These are phyloP conservation scores for Pitangus sulphuratus DNA, from an alignment of 2,797 vertebrate species.

Conservation along the genomic window DNA sequence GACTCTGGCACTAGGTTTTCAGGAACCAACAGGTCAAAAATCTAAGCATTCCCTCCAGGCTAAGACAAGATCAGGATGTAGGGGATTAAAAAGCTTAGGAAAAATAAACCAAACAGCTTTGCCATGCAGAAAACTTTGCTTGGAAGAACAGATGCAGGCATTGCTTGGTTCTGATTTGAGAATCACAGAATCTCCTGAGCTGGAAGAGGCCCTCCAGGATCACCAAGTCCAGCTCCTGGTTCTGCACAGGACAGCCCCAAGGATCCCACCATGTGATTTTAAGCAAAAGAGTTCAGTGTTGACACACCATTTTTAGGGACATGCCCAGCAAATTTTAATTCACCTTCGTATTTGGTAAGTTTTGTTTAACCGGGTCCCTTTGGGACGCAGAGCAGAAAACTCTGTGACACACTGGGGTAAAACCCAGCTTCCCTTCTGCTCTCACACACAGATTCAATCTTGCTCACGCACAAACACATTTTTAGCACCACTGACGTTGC, in stretches of 20 bases:
- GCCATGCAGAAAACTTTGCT: neutral
- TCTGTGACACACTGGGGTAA: fast-evolving
- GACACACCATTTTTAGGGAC: neutral
- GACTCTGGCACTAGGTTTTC: neutral
- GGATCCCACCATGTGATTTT: fast-evolving
- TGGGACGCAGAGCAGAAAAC: neutral
- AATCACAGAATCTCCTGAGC: neutral
- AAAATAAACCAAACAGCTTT: neutral
- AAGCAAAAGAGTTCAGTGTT: fast-evolving
- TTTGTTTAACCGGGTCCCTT: neutral
- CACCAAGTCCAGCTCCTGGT: fast-evolving
- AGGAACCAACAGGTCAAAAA: constrained; percentile 34
- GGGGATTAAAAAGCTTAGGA: constrained; percentile 38
- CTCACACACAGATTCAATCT: neutral
- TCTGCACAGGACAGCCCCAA: neutral
- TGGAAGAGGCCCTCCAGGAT: neutral
- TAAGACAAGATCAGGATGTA: constrained; percentile 46
- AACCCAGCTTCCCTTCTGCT: neutral
- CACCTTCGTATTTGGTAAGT: fast-evolving
- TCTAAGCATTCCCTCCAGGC: constrained; percentile 1
- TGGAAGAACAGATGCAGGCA: neutral
- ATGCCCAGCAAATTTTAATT: fast-evolving
- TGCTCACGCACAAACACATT: fast-evolving
- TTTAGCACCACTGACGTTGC: neutral
- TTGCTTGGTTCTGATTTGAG: neutral